Base-by-base conservation (phyloP, 2,888 invertebrate species). In the Drosophila kambysellisi region DNA sequence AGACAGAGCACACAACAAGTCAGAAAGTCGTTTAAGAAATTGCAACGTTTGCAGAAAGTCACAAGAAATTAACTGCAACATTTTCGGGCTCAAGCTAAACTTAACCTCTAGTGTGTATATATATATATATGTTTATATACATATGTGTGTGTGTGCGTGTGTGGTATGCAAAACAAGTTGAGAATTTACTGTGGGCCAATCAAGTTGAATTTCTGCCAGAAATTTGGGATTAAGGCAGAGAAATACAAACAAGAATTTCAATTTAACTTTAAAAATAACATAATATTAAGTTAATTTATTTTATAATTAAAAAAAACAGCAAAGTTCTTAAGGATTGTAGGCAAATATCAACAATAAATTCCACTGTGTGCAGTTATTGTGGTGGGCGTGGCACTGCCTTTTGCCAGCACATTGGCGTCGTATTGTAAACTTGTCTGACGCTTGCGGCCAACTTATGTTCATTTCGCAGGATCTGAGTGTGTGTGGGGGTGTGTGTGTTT, bases 21-120 rank as follows among this genome's bases (percentile, higher is more conserved):
- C 66, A 17, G 25, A 72, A 81, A 79, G 76, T 63, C 81, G 70
- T 74, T 79, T 68, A 74, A 74, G 79, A 65, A 81, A 89, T 74
- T 74, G 78, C 83, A 81, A 48, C 62, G 87, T 70, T 79, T 68
- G 73, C 79, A 41, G 58, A 81, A 70, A 69, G 68, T 73, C 73
- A 64, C 53, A 71, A 67, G 70, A 80, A 89, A 89, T 89, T 89
- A 88, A 80, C 82, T 75, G 80, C 63, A 70, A 65, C 70, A 72
- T 69, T 70, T 77, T 70, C 41, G 41, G 52, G 65, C 54, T 70
- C 53, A 70, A 68, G 54, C 32, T 35, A 63, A 73, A 79, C 64
- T 76, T 56, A 68, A 77, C 64, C 48, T 52, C 37, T 33, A 52
- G 63, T 46, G 30, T 3, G 30, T n/a, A 7, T 51, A 3, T 37